Base-by-base conservation (phyloP, 1,140 invertebrate species). In the roundworm (Caenorhabditis elegans) region DNA sequence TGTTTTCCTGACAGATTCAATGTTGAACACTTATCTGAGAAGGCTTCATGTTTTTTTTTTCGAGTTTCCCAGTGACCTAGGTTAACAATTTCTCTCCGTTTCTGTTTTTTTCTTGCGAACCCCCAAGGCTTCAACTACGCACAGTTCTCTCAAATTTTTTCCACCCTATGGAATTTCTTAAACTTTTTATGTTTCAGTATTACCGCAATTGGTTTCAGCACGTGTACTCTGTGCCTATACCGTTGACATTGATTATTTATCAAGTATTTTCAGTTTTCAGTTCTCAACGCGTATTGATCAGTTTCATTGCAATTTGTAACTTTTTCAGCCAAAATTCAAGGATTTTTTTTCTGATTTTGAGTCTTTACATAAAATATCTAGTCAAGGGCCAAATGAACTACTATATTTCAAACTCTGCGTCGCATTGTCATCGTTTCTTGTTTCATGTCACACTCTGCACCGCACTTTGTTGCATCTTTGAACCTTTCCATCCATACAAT, bases 11-110 rank as follows among this genome's bases (percentile, higher is more conserved):
- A 36, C 60, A 43, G 60, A 70, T 70, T 70, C 60, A 39, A 70
- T 70, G 60, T 70, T 70, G 60, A 70, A 70, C 60, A 70, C 60
- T 70, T 70, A 70, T 70, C 60, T n/a, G 34, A 39, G 34, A 34
- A 60, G 31, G 1, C 13, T 39, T 43, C 60, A 17, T 70, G 60
- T 70, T 70, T 39, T 70, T 70, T 43, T 43, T 22, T 15, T 22
- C 53, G 15, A 6, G 22, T 24, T 36, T 34, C 31, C 31, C 31
- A 60, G 28, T 34, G 26, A 34, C 26, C 34, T 10, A 70, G 60
- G 60, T 70, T 70, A 10, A 70, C 19, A 70, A 70, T 17, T 70
- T 70, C 60, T 70, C 19, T 70, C 34, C 34, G 10, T 53, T 43
- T 43, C 6, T 53, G 49, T 17, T 70, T 39, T 70, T 70, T 22